phyloP scores from a whole-genome alignment of 2,888 invertebrate genomes.

The Antitype chi region DNA sequence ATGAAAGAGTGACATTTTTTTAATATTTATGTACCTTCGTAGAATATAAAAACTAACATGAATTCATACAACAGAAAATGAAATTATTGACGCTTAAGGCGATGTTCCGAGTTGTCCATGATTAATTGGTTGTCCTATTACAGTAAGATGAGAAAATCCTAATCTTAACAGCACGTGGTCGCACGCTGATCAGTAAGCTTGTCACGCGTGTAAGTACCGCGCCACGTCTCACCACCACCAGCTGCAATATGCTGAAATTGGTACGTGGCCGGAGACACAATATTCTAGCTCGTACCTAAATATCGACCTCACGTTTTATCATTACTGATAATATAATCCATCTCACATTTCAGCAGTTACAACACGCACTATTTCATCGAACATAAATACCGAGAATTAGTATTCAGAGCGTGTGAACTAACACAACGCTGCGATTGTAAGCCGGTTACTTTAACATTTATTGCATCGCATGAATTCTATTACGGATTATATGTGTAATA shows the following conservation, averaged over 20 bases:
- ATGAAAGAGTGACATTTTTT: constrained; percentile 43
- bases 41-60: constrained; percentile 28
- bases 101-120: constrained; percentile 10
- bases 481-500: constrained; percentile 68
- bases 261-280: constrained; percentile 83
- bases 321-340: constrained; percentile 64
- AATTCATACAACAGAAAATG: constrained; percentile 19
- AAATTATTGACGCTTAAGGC: neutral
- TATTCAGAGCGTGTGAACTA: constrained; percentile 78
- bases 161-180: constrained; percentile 53
- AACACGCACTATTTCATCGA: constrained; percentile 57
- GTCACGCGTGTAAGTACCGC: constrained; percentile 76
- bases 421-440: constrained; percentile 79
- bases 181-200: constrained; percentile 81
- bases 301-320: constrained; percentile 60
- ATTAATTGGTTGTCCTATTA: constrained; percentile 53
- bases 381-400: constrained; percentile 66
- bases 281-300: constrained; percentile 69
- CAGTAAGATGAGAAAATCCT: constrained; percentile 42
- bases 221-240: constrained; percentile 77
- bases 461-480: constrained; percentile 77
- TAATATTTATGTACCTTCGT: constrained; percentile 10
- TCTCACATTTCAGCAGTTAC: constrained; percentile 61
- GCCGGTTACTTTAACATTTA: constrained; percentile 78
- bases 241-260: constrained; percentile 88